phyloP scores from a whole-genome alignment of 2,797 vertebrate genomes.

The Spheniscus humboldti region DNA sequence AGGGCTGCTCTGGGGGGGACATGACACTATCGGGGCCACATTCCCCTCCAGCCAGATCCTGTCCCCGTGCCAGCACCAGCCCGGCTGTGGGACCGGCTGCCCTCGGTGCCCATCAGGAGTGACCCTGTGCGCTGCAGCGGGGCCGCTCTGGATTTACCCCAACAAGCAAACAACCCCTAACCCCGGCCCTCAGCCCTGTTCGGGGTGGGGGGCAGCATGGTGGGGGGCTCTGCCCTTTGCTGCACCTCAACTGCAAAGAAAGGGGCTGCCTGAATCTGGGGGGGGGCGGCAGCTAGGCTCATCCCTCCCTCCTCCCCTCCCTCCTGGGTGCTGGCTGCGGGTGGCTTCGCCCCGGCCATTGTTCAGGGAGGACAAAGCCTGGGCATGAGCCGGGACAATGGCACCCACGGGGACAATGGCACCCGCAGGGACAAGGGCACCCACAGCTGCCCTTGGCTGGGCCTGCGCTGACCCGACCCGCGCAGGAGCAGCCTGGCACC shows the following conservation, averaged over 20 bases:
- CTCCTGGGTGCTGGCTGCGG: accelerated
- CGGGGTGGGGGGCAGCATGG: accelerated
- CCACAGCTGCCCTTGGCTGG: neutral
- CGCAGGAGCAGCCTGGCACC: neutral
- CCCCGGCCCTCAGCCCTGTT: neutral
- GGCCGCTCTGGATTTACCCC: neutral
- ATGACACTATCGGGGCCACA: accelerated
- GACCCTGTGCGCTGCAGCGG: accelerated
- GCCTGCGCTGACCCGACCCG: neutral
- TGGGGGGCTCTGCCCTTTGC: neutral
- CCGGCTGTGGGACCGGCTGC: neutral
- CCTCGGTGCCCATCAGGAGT: accelerated
- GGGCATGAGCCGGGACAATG: neutral
- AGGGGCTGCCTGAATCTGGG: neutral
- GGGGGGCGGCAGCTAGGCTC: neutral
- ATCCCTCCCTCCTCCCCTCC: neutral
- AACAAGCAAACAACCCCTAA: neutral
- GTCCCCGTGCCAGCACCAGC: neutral
- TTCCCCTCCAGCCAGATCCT: neutral
- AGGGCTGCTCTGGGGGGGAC: no score
- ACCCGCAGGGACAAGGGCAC: neutral
- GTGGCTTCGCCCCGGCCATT: neutral
- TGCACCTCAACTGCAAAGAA: neutral
- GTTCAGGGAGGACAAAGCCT: neutral
- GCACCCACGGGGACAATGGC: neutral